Evolutionary conservation across 2,888 invertebrate species (phyloP), one percentile per base, ranked within the genome.

Genomic region (Oligia fasciuncula): DNA sequence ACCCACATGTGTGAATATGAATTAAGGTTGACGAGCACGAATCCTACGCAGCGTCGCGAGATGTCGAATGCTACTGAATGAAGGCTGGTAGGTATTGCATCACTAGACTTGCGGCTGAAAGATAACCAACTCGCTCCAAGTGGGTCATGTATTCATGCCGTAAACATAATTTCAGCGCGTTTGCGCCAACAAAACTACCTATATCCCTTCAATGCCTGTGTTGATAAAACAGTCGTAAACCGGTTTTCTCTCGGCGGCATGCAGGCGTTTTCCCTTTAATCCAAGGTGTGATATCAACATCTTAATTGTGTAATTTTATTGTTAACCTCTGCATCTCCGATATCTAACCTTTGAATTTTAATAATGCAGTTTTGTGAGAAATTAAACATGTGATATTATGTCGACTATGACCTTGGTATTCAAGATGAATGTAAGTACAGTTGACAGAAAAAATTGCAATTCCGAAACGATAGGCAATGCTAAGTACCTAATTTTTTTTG

Each of bases 61-160:
- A 86, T 91, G 89, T 91, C 90, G 87, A 81, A 83, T 76, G 74
- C 65, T 90, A 86, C 88, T 87, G 86, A 87, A 90, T 91, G 91
- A 92, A 92, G 92, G 90, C 88, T 90, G 85, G 81, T 77, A 90
- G 85, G 81, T 77, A 90, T 95, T 95, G 91, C 96, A 94, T 95
- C 95, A 96, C 90, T 88, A 86, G 85, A 85, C 82, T 89, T 88
- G 91, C 87, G 88, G 87, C 94, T 94, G 94, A 93, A 95, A 94
- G 92, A 91, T 86, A 90, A 92, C 90, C 91, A 91, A 91, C 93
- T 91, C 90, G 93, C 91, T 94, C 93, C 94, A 96, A 96, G 90
- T 96, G 90, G 96, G 96, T 96, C 96, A 95, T 94, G 93, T 93
- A 93, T 93, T 93, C 91, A 91, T 91, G 91, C 91, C 90, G 91